Evolutionary conservation across 2,797 vertebrate species (phyloP), one percentile per base, ranked within the genome.

Genomic region (Hipposideros larvatus): DNA sequence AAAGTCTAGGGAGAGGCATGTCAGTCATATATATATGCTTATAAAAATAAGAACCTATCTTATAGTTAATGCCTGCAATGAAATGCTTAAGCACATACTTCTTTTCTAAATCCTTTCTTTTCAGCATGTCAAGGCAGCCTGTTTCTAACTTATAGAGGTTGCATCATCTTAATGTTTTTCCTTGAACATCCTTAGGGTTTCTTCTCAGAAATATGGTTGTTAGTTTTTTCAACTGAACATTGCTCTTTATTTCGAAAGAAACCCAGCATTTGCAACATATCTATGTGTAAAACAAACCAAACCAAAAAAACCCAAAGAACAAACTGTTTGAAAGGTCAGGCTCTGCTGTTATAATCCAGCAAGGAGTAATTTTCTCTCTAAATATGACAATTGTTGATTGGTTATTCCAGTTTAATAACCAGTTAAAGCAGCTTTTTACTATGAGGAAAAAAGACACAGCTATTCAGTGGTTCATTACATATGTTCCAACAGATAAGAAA

Each of bases 221-320:
- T 53, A 82, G 37, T n/a, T 80, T 86, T 83, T 91, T 75, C 51
- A 70, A 70, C n/a, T n/a, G 89, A 96, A 96, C 74, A 77, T 92
- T 92, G 21, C 41, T 94, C 91, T 78, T 78, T 7, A 86, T 95
- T 94, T 95, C 46, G 61, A 87, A 92, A 75, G 79, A 86, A 91
- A 26, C 13, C 11, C 55, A 57, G 9, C 24, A 89, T 78, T 70
- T 68, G 16, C 31, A 84, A 80, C 5, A 51, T 70, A 61, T 78
- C 28, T 63, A 28, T 48, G 11, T 88, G 31, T 66, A 37, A 71
- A 88, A 75, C 74, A 85, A 73, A 71, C 61, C 7, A 63, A 51
- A 59, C 31, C 9, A n/a, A 61, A 59, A 78, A 43, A 22, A 59
- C 22, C 7, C 26, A 31, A 63, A 63, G 22, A 59, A 59, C 1